Conservation (phyloP, 2,113 vertebrate genomes). For the Anser brachyrhynchus region DNA sequence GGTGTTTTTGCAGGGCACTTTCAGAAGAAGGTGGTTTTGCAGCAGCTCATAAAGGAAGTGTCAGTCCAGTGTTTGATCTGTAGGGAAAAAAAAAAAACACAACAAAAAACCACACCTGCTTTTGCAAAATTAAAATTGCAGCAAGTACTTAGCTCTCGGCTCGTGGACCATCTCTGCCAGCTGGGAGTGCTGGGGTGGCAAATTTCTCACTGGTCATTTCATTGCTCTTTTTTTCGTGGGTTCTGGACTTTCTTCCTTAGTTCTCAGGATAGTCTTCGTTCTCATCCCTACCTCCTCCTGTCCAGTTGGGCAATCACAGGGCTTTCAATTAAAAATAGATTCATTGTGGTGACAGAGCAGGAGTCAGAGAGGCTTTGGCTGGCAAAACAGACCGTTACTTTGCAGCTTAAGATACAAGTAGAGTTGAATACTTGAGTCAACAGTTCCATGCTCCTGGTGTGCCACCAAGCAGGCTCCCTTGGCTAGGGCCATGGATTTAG, state of each 20-base stretch:
- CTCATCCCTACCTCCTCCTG: neutral
- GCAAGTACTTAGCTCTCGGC: neutral
- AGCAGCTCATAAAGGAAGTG: conserved; percentile 24
- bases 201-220: neutral
- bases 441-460: neutral
- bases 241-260: neutral
- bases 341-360: neutral
- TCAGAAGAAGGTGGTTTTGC: neutral
- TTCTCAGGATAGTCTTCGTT: neutral
- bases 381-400: neutral
- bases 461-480: neutral
- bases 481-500: neutral
- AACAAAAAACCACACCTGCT: neutral
- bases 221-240: neutral
- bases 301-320: neutral
- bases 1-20: neutral
- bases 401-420: neutral
- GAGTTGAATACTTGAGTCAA: neutral
- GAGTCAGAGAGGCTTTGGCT: neutral
- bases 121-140: neutral
- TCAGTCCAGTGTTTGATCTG: neutral
- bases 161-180: neutral
- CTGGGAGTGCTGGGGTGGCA: neutral
- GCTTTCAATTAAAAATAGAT: neutral
- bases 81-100: neutral